Conservation (phyloP, 2,797 vertebrate genomes). For the Phylloscopus collybita region DNA sequence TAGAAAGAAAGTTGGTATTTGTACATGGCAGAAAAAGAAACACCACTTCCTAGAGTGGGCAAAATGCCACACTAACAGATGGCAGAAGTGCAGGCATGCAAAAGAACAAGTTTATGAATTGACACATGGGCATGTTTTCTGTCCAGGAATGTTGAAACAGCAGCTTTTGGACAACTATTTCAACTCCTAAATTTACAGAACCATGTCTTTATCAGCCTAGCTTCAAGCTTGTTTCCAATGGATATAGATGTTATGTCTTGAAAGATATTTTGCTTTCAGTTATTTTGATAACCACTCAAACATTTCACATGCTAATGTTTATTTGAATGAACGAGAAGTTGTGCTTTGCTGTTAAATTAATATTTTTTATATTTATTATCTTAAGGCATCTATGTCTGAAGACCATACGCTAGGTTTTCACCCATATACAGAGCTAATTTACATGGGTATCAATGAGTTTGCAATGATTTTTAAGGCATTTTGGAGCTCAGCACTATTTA, state of each 20-base stretch:
- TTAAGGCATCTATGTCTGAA: neutral
- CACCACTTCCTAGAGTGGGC: neutral
- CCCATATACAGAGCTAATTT: neutral
- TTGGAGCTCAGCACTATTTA: neutral
- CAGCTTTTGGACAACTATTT: conserved; percentile 48
- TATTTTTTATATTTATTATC: neutral
- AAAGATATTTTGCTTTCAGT: neutral
- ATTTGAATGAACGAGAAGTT: neutral
- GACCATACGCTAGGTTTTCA: neutral
- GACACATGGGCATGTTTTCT: conserved; percentile 30
- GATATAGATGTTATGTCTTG: neutral
- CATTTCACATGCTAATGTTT: neutral
- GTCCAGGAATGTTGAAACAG: conserved; percentile 53
- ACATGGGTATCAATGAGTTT: neutral
- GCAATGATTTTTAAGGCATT: neutral
- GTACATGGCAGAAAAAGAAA: neutral
- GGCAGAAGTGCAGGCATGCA: conserved; percentile 26
- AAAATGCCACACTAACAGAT: conserved; percentile 55
- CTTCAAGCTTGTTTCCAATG: neutral
- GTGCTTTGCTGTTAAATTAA: neutral
- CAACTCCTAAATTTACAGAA: conserved; percentile 1
- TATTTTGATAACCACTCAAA: neutral
- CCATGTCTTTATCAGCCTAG: neutral
- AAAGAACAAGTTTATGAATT: conserved; percentile 35
- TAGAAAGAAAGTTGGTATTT: neutral